These are phyloP conservation scores for Holothuria leucospilota DNA, from an alignment of 53 echinoderm and acorn worm genomes.

Conservation along the genomic window DNA sequence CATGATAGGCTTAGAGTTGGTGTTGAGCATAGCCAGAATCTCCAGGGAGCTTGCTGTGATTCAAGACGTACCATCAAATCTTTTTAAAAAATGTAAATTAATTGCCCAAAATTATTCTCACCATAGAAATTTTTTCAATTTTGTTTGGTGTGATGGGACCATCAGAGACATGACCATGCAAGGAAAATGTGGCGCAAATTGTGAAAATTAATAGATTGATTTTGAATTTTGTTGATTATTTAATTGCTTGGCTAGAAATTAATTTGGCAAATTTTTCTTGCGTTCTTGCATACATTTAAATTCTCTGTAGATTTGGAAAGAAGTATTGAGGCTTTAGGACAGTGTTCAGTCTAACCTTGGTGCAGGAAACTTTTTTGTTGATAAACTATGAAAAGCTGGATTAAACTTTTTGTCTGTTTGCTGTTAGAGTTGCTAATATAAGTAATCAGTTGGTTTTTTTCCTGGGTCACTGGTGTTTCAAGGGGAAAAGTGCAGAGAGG, in stretches of 20 bases:
- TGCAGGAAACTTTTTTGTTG: too few relatives aligned
- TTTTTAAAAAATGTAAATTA: constrained; percentile 47
- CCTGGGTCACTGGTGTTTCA: too few relatives aligned
- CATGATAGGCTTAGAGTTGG: constrained; percentile 41
- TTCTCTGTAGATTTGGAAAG: constrained; percentile 29
- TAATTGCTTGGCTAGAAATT: constrained; percentile 39
- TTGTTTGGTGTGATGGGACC: constrained; percentile 4
- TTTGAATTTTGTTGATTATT: constrained; percentile 1
- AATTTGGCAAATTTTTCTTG: constrained; percentile 36
- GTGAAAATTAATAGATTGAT: constrained; percentile 1
- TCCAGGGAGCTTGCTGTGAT: constrained; percentile 7
- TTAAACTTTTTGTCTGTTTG: too few relatives aligned
- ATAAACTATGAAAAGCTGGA: too few relatives aligned
- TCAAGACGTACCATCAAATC: constrained; percentile 28
- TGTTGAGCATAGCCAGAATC: constrained; percentile 30
- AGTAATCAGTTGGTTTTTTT: too few relatives aligned
- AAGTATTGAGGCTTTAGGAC: background rate
- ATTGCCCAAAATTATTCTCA: constrained; percentile 50
- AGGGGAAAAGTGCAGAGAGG: too few relatives aligned
- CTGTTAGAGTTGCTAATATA: too few relatives aligned
- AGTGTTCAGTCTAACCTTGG: background rate
- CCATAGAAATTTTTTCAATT: constrained; percentile 29
- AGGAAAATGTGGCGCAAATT: constrained; percentile 21
- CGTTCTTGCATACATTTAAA: constrained; percentile 19
- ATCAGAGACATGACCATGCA: constrained; percentile 39